A percentile compares a stretch with the other conserved stretches of the same genome.
Evolutionary conservation across 30 jellyfish, hydroid and myxozoan genomes (phyloP).

Genomic region (Chrysaora quinquecirrha): DNA sequence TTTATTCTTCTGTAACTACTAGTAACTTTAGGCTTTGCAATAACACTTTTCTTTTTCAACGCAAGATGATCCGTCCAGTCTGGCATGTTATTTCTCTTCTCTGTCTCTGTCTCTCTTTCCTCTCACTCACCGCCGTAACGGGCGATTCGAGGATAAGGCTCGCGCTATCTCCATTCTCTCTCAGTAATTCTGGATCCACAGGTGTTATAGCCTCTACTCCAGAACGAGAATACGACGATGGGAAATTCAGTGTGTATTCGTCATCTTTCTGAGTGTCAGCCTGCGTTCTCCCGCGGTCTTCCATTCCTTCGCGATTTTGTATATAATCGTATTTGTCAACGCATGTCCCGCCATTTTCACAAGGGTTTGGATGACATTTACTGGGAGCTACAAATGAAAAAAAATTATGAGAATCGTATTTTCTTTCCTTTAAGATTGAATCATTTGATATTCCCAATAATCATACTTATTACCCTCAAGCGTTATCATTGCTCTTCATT

Average conservation of each 20-base stretch:
- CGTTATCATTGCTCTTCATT: too few species aligned
- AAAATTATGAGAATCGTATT: too few species aligned
- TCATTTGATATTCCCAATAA: too few species aligned
- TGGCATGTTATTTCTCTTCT: too few species aligned
- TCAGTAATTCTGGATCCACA: conserved; percentile 48
- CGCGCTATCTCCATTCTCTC: conserved; percentile 30
- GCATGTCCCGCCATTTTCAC: conserved; percentile 94
- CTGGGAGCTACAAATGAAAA: conserved; percentile 67
- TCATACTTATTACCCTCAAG: too few species aligned
- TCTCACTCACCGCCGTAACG: too few species aligned
- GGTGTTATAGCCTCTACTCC: conserved; percentile 45
- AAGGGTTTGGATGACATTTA: conserved; percentile 96
- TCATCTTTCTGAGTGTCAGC: neutral
- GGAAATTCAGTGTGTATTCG: neutral
- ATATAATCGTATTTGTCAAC: conserved; percentile 79
- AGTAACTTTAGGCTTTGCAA: neutral
- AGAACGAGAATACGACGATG: conserved; percentile 19
- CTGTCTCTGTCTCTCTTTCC: too few species aligned
- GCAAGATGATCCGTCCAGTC: neutral
- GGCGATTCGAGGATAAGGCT: too few species aligned
- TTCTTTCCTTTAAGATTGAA: too few species aligned
- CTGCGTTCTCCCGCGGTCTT: conserved; percentile 1
- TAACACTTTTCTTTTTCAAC: conserved; percentile 3
- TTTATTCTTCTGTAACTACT: neutral
- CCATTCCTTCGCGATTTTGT: neutral